Conservation (phyloP, 1,140 invertebrate species). For the Psilanteris sp. region DNA sequence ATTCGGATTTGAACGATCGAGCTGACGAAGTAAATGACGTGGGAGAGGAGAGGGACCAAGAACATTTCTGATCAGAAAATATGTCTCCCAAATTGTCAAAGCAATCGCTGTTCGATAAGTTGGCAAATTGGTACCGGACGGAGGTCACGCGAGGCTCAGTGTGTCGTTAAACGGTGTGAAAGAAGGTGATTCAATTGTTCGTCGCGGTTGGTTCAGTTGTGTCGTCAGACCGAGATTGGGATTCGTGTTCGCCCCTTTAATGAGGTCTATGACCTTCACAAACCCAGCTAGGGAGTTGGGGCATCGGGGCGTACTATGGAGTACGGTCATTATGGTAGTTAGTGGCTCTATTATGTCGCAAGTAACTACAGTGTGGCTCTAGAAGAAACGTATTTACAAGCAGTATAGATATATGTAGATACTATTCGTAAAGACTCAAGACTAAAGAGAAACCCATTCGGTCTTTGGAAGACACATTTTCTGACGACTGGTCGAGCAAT, state of each 20-base stretch:
- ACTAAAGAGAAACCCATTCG: conserved; percentile 71
- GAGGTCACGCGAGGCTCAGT: too few species aligned
- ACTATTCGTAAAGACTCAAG: conserved; percentile 57
- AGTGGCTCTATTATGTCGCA: conserved; percentile 72
- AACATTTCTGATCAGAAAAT: conserved; percentile 74
- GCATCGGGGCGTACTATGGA: conserved; percentile 70
- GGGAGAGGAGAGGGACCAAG: conserved; percentile 50
- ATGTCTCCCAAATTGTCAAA: conserved; percentile 76
- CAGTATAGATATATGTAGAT: conserved; percentile 66
- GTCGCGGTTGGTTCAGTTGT: conserved; percentile 5
- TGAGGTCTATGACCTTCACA: conserved; percentile 76
- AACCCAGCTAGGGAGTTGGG: conserved; percentile 76
- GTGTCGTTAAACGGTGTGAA: conserved; percentile 1
- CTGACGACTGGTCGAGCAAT: conserved; percentile 81
- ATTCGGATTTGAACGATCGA: too few species aligned
- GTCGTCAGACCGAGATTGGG: conserved; percentile 51
- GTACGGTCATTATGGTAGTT: conserved; percentile 70
- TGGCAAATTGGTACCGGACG: too few species aligned
- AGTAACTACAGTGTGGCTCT: conserved; percentile 75
- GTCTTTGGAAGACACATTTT: conserved; percentile 94
- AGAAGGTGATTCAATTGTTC: conserved; percentile 7
- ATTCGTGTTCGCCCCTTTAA: conserved; percentile 76
- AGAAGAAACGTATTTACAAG: conserved; percentile 77
- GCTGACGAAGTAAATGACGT: conserved; percentile 11
- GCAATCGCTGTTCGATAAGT: too few species aligned